phyloP scores from a whole-genome alignment of 2,888 invertebrate species.

The Notocelia uddmanniana region DNA sequence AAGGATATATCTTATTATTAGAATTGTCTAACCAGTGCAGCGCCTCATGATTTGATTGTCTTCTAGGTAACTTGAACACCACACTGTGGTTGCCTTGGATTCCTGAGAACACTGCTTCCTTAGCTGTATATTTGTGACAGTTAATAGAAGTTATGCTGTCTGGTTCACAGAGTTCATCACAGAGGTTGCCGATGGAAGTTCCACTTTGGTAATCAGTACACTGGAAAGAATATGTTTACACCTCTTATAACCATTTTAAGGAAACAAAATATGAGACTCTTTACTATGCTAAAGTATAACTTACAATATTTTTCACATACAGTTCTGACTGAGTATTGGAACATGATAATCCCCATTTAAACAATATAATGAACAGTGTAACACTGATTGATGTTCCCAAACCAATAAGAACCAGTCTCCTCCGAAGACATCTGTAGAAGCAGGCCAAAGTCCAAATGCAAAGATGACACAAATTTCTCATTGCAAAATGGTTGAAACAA shows the following conservation, averaged over 20 bases:
- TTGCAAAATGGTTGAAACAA: not conserved
- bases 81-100: slow-evolving; percentile 85
- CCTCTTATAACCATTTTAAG: not conserved
- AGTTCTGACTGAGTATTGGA: slow-evolving; percentile 85
- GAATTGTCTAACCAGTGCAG: slow-evolving; percentile 71
- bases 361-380: slow-evolving; percentile 45
- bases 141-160: slow-evolving; percentile 82
- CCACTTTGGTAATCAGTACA: slow-evolving; percentile 84
- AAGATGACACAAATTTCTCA: slow-evolving; percentile 28
- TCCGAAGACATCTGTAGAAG: slow-evolving; percentile 53
- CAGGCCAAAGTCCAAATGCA: slow-evolving; percentile 45
- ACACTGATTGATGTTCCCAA: slow-evolving; percentile 45
- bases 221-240: slow-evolving; percentile 68
- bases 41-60: slow-evolving; percentile 66
- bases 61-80: slow-evolving; percentile 85
- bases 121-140: slow-evolving; percentile 87
- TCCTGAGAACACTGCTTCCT: slow-evolving; percentile 87
- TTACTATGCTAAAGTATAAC: slow-evolving; percentile 51
- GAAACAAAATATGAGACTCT: no score
- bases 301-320: slow-evolving; percentile 85
- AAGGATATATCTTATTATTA: slow-evolving; percentile 71
- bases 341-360: slow-evolving; percentile 86
- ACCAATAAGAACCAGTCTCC: slow-evolving; percentile 50
- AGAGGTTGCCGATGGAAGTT: slow-evolving; percentile 87
- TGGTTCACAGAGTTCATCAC: slow-evolving; percentile 86